Evolutionary conservation across 1,140 invertebrate species (phyloP).

Genomic region (Solen grandis): DNA sequence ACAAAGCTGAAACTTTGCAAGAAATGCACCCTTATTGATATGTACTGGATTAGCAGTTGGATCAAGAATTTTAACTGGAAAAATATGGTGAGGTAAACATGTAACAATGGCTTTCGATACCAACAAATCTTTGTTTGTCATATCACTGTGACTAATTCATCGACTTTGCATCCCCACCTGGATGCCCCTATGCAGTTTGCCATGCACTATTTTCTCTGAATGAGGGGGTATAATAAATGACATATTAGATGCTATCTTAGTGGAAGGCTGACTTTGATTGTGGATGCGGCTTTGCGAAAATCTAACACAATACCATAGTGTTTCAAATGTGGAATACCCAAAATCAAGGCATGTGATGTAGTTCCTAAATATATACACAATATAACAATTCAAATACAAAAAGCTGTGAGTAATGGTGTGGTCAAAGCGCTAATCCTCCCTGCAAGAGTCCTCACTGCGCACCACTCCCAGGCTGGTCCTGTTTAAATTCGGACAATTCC

Average conservation of each 20-base stretch:
- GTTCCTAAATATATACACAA: not conserved
- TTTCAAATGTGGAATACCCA: constrained; percentile 24
- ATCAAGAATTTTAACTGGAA: constrained; percentile 28
- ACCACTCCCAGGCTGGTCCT: too few species aligned
- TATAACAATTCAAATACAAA: constrained; percentile 44
- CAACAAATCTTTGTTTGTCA: constrained; percentile 16
- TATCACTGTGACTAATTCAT: not conserved
- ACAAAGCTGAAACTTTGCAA: constrained; percentile 36
- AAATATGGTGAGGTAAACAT: constrained; percentile 2
- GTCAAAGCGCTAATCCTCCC: too few species aligned
- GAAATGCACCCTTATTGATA: not conserved
- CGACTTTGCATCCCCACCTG: constrained; percentile 35
- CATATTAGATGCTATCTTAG: constrained; percentile 9
- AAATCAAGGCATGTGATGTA: constrained; percentile 46
- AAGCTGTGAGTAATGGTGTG: too few species aligned
- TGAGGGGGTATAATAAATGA: not conserved
- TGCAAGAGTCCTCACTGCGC: too few species aligned
- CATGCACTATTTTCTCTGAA: constrained; percentile 22
- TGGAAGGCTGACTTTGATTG: constrained; percentile 6
- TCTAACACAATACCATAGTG: constrained; percentile 19
- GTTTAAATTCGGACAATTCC: too few species aligned
- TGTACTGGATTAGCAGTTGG: constrained; percentile 31
- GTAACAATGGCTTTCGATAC: constrained; percentile 35
- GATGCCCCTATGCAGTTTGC: constrained; percentile 7
- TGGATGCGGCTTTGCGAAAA: constrained; percentile 12